These are phyloP conservation scores for Chiroxiphia lanceolata DNA, from an alignment of 2,797 vertebrate genomes.

Conservation along the genomic window DNA sequence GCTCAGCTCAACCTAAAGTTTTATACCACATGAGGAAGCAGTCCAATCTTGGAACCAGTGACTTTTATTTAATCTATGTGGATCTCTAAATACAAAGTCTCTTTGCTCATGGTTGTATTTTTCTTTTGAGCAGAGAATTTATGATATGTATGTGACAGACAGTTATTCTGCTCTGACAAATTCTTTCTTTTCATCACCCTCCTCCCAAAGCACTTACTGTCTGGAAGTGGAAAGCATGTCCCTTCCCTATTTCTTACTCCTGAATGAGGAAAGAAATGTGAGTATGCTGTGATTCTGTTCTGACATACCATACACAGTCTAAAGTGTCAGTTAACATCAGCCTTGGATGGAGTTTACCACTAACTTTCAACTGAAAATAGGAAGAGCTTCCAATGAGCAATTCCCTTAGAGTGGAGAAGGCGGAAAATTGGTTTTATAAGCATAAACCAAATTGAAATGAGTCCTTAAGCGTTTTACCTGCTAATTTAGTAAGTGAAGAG, in stretches of 20 bases:
- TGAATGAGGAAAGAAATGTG: background rate
- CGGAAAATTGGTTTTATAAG: constrained; percentile 34
- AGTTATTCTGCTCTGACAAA: background rate
- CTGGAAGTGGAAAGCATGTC: background rate
- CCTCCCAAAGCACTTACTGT: background rate
- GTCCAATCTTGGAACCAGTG: background rate
- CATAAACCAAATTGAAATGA: background rate
- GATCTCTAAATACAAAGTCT: background rate
- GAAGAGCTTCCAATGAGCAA: background rate
- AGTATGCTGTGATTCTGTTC: background rate
- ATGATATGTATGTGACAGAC: background rate
- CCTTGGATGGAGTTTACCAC: background rate
- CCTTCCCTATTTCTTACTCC: background rate
- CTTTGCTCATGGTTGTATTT: background rate
- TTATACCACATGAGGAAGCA: background rate
- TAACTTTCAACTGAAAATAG: background rate
- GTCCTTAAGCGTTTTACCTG: background rate
- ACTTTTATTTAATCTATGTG: background rate
- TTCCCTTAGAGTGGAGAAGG: background rate
- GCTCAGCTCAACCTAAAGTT: background rate
- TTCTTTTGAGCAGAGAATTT: background rate
- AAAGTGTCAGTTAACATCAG: background rate
- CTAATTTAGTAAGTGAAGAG: background rate
- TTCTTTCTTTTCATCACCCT: background rate
- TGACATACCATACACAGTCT: background rate